phyloP scores from a whole-genome alignment of 1,140 invertebrate genomes.

The Drosophila santomea region DNA sequence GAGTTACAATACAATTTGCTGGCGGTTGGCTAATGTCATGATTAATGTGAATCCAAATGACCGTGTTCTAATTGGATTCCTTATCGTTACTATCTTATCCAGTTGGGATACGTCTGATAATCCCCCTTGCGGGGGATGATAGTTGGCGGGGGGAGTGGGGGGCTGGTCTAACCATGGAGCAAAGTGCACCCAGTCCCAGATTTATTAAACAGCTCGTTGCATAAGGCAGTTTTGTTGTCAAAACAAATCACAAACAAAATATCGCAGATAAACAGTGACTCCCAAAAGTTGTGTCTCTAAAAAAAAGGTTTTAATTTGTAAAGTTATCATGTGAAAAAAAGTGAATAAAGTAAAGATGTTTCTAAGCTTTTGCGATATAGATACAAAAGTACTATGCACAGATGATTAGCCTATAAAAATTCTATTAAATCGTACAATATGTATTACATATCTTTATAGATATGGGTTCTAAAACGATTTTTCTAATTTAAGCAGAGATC shows the following conservation, averaged over 20 bases:
- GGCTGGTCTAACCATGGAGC: not conserved
- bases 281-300: not conserved
- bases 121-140: not conserved
- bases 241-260: constrained; percentile 27
- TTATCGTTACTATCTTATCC: constrained; percentile 41
- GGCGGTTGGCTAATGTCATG: not conserved
- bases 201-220: constrained; percentile 16
- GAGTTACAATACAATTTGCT: constrained; percentile 25
- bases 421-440: too few species aligned
- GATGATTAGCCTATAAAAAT: too few species aligned
- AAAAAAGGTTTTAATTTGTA: not conserved
- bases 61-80: constrained; percentile 1
- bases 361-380: too few species aligned
- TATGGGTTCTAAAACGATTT: too few species aligned
- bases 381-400: too few species aligned
- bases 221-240: constrained; percentile 33
- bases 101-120: constrained; percentile 27
- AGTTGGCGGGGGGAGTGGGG: not conserved
- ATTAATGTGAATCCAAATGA: not conserved
- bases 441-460: not conserved
- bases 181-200: constrained; percentile 31
- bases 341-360: too few species aligned
- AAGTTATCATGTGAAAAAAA: too few species aligned
- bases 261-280: constrained; percentile 3
- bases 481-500: not conserved